Conservation (phyloP, 2,113 vertebrate genomes). For the Halichoerus grypus region DNA sequence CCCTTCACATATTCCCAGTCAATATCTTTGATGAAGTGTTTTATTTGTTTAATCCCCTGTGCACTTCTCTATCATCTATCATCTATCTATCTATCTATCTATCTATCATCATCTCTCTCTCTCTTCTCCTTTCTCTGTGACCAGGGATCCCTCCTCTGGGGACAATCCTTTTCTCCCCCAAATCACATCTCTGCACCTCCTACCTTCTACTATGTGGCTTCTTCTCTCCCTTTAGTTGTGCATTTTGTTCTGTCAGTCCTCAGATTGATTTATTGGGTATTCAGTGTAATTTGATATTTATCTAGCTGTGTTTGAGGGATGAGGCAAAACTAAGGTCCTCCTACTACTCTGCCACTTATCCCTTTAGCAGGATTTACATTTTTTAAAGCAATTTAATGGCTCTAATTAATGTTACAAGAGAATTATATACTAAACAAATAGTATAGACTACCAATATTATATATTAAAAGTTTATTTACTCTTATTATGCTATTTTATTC, state of each 20-base stretch:
- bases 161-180: neutral
- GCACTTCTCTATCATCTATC: neutral
- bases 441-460: neutral
- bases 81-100: neutral
- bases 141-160: neutral
- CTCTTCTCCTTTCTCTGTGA: neutral
- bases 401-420: conserved; percentile 35
- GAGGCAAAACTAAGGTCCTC: neutral
- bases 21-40: neutral
- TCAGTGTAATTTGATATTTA: neutral
- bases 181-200: neutral
- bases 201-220: neutral
- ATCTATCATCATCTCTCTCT: neutral
- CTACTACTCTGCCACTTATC: neutral
- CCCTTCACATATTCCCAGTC: neutral
- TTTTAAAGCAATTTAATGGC: neutral
- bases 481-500: conserved; percentile 10
- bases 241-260: neutral
- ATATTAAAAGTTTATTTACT: conserved; percentile 33
- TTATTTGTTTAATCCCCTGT: neutral
- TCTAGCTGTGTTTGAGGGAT: neutral
- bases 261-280: neutral
- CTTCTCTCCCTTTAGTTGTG: neutral
- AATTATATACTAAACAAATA: conserved; percentile 11
- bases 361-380: neutral